phyloP scores from a whole-genome alignment of 2,113 vertebrate species.

The Artemisiospiza belli region DNA sequence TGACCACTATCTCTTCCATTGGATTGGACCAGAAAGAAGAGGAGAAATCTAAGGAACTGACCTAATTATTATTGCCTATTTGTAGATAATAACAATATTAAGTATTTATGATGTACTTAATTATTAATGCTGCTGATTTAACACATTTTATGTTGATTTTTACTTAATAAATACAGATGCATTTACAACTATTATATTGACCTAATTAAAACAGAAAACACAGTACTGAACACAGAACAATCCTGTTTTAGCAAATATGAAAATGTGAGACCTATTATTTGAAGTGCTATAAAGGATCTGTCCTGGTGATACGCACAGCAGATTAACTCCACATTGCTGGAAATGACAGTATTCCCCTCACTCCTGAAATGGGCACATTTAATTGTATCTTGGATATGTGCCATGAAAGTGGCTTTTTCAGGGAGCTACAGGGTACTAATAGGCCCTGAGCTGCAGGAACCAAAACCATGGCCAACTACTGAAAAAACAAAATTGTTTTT shows the following conservation, averaged over 20 bases:
- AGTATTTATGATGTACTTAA: neutral
- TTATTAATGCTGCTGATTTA: neutral
- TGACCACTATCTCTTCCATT: neutral
- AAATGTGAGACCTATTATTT: neutral
- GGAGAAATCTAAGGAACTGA: neutral
- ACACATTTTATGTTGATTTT: neutral
- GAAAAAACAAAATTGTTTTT: neutral
- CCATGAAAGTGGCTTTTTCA: neutral
- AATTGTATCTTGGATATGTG: neutral
- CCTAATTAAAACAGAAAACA: neutral
- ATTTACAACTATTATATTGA: neutral
- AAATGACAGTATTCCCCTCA: neutral
- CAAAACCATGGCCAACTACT: neutral
- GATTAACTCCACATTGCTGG: neutral
- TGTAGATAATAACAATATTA: neutral
- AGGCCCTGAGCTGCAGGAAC: neutral
- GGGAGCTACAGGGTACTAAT: neutral
- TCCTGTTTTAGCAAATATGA: neutral
- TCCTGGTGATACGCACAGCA: neutral
- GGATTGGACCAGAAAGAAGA: neutral
- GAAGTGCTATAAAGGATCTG: neutral
- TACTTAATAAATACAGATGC: neutral
- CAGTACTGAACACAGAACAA: neutral
- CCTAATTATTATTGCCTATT: neutral
- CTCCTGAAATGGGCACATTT: neutral